A percentile compares a stretch with the other conserved stretches of the same genome.
Conservation (phyloP, 2,113 vertebrate genomes). For the Ptychochromis oligacanthus region DNA sequence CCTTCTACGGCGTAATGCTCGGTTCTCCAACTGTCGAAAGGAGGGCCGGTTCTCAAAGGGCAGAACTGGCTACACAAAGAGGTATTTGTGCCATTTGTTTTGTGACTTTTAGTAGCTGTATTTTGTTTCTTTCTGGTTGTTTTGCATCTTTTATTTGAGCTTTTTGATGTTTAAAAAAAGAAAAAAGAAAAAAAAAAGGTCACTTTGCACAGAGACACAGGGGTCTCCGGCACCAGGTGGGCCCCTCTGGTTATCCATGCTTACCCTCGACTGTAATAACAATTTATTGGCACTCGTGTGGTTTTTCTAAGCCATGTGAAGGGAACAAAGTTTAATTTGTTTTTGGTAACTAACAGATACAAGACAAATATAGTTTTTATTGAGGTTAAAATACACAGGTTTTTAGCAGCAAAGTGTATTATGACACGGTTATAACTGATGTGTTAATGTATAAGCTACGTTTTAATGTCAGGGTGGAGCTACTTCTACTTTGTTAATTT, state of each 20-base stretch:
- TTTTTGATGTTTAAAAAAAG: too few relatives aligned
- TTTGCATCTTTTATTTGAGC: not conserved
- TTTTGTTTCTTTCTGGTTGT: too few relatives aligned
- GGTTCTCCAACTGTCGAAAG: too few relatives aligned
- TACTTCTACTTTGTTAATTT: not conserved
- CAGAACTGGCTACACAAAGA: too few relatives aligned
- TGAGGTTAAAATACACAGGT: not conserved
- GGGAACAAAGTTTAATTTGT: not conserved
- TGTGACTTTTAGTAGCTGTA: too few relatives aligned
- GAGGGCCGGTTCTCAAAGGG: too few relatives aligned
- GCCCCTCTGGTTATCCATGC: not conserved
- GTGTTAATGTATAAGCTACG: too few relatives aligned
- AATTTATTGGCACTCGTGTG: not conserved
- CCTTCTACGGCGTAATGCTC: not conserved
- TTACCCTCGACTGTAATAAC: rapidly evolving
- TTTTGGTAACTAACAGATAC: too few relatives aligned
- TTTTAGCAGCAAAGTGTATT: not conserved
- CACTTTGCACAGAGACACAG: rapidly evolving
- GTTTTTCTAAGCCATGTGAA: not conserved
- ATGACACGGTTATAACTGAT: not conserved
- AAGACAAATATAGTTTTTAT: not conserved
- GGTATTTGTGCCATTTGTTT: too few relatives aligned
- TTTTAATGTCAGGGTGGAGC: too few relatives aligned
- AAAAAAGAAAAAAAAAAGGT: too few relatives aligned
- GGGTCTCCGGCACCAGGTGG: not conserved